Evolutionary conservation across 2,888 invertebrate genomes (phyloP), one percentile per base, ranked within the genome.

Genomic region (Eristalis pertinax): DNA sequence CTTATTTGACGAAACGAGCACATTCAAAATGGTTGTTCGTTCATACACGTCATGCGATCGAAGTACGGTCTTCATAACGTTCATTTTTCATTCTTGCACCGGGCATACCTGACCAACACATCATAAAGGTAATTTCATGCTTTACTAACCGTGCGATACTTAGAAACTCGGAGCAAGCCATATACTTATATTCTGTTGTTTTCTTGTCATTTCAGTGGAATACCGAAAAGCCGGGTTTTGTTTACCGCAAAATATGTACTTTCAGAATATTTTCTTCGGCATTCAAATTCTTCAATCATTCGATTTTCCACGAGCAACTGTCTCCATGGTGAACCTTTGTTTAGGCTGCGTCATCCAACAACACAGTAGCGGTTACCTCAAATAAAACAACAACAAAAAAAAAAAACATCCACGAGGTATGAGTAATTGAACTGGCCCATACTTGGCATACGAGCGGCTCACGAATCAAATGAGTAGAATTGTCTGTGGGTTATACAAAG

Each of bases 321-420:
- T 86, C 65, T 65, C 83, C 83, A 86, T 86, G 78, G 86, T 67
- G 69, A 86, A 50, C 78, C 74, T 86, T 86, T 85, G 77, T 85
- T 85, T 82, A 68, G 77, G 64, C 85, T 65, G 35, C 82, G 77
- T 77, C 85, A 86, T 86, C 80, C n/a, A n/a, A 8, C 76, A 78
- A 70, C 56, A 70, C 83, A 86, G 78, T 77, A 69, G 78, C 41
- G 85, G 73, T 78, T 62, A n/a, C 83, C 50, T 73, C n/a, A 68
- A 85, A 76, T 77, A 35, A 69, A 78, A 50, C 4, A 43, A 32
- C 35, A 11, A 79, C 65, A n/a, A 26, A 69, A 26, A 13, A 32
- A 64, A 64, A 29, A 1, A 62, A 22, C 22, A 56, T n/a, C 63
- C 58, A 65, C 64, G 43, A 19, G n/a, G 70, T 75, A 86, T 86